phyloP scores from a whole-genome alignment of 2,888 invertebrate genomes.

The Asteroscopus sphinx region DNA sequence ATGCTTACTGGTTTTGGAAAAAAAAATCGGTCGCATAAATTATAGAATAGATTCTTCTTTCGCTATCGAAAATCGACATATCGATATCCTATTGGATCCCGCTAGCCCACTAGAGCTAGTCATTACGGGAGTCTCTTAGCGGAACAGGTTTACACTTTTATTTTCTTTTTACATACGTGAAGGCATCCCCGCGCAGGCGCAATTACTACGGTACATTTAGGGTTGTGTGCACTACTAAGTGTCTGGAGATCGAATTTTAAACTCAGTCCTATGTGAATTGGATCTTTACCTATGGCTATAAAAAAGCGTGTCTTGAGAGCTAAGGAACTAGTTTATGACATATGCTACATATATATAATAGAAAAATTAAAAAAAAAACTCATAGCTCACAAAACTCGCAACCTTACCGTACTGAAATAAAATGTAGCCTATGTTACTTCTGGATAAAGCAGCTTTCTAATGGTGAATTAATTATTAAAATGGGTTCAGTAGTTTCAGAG shows the following conservation, averaged over 20 bases:
- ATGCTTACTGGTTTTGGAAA: not conserved
- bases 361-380: no score
- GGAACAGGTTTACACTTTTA: slow-evolving; percentile 82
- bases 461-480: no score
- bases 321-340: no score
- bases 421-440: no score
- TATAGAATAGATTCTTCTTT: slow-evolving; percentile 9
- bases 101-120: slow-evolving; percentile 71
- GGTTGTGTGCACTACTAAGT: slow-evolving; percentile 44
- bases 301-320: no score
- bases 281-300: no score
- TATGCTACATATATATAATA: no score
- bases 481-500: no score
- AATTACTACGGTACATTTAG: slow-evolving; percentile 75
- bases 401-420: no score
- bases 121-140: slow-evolving; percentile 82
- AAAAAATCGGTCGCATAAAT: slow-evolving; percentile 23
- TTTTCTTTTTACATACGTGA: slow-evolving; percentile 80
- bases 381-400: no score
- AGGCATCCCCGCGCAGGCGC: slow-evolving; percentile 74
- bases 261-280: not conserved
- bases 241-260: not conserved
- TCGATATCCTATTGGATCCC: slow-evolving; percentile 59
- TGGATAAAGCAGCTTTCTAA: no score
- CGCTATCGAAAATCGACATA: slow-evolving; percentile 56